These are phyloP conservation scores for Manis pentadactyla DNA, from an alignment of 2,797 vertebrate genomes.

Conservation along the genomic window DNA sequence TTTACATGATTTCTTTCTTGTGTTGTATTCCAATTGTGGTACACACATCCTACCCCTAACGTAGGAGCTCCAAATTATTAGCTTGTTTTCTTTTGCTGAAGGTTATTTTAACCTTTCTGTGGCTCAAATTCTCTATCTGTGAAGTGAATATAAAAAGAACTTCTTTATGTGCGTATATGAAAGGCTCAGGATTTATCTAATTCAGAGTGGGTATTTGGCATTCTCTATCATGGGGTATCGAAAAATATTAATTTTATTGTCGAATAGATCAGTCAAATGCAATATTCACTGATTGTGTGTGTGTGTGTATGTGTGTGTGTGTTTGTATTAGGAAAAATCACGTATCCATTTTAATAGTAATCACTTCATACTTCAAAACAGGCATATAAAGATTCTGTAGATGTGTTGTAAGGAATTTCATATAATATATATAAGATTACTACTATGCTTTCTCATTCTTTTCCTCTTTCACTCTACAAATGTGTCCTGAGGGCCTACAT, in stretches of 20 bases:
- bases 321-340: background rate
- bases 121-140: background rate
- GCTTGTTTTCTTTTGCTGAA: background rate
- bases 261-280: background rate
- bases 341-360: background rate
- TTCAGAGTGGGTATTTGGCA: background rate
- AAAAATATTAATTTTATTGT: background rate
- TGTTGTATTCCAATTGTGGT: background rate
- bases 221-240: background rate
- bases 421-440: background rate
- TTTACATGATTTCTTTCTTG: background rate
- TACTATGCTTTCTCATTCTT: background rate
- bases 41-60: background rate
- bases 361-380: background rate
- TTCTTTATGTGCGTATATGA: background rate
- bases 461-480: background rate
- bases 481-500: background rate
- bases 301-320: background rate
- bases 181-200: background rate
- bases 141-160: background rate
- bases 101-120: background rate
- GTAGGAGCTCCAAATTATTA: background rate
- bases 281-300: background rate
- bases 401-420: background rate
- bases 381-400: background rate